Evolutionary conservation across 2,113 vertebrate species (phyloP).

Genomic region (Sinocyclocheilus grahami): DNA sequence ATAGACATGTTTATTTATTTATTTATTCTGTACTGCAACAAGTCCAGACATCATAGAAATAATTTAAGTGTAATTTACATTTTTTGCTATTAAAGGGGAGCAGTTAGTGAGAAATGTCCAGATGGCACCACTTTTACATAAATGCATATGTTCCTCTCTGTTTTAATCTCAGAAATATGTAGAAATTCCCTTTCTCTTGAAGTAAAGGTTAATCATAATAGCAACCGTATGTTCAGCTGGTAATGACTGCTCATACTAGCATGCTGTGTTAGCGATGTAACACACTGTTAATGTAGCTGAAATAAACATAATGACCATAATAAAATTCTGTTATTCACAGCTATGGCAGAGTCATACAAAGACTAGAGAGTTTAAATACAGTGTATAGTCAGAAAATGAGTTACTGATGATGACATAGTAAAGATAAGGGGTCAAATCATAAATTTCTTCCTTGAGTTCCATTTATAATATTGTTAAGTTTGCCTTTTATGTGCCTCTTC

Average conservation of each 20-base stretch:
- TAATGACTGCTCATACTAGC: conserved; percentile 11
- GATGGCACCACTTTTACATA: neutral
- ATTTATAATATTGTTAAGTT: too few species aligned
- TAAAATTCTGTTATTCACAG: neutral
- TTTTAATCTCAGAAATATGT: neutral
- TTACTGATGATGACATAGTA: neutral
- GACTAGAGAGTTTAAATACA: neutral
- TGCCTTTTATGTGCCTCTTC: neutral
- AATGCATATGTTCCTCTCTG: conserved; percentile 12
- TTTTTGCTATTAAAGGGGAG: neutral
- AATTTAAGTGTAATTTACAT: neutral
- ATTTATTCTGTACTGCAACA: neutral
- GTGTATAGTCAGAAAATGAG: neutral
- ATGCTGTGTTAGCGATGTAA: neutral
- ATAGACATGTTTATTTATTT: too few species aligned
- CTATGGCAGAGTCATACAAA: neutral
- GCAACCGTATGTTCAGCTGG: conserved; percentile 23
- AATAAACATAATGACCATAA: neutral
- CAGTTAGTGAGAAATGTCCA: neutral
- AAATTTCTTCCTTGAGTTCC: too few species aligned
- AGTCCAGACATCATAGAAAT: neutral
- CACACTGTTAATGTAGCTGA: too few species aligned
- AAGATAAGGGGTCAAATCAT: neutral
- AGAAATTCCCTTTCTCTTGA: neutral
- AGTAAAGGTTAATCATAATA: conserved; percentile 5